Conservation (phyloP, 1,140 invertebrate genomes). For the Mamestra configurata region DNA sequence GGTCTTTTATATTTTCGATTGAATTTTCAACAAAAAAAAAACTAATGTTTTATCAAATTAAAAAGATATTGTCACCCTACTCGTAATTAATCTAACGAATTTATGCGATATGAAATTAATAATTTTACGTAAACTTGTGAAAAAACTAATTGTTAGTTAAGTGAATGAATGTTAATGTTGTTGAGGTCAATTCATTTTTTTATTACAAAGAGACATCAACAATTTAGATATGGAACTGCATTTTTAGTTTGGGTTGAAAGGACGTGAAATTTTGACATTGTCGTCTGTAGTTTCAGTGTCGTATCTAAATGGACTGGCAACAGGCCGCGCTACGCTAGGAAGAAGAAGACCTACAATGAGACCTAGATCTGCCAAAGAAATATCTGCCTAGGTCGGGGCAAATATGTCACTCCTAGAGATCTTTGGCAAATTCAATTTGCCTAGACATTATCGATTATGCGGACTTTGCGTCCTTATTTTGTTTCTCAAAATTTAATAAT, state of each 20-base stretch:
- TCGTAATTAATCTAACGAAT: slow-evolving; percentile 46
- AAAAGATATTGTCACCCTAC: slow-evolving; percentile 39
- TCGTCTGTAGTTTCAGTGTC: slow-evolving; percentile 24
- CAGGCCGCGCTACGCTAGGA: slow-evolving; percentile 5
- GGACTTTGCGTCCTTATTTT: not conserved
- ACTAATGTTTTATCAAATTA: slow-evolving; percentile 13
- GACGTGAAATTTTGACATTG: not conserved
- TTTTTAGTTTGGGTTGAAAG: not conserved
- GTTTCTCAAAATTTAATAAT: not conserved
- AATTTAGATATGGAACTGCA: not conserved
- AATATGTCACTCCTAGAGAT: not conserved
- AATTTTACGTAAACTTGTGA: slow-evolving; percentile 25
- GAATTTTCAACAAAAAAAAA: slow-evolving; percentile 54
- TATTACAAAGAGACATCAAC: not conserved
- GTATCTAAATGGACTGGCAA: slow-evolving; percentile 21
- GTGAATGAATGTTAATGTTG: slow-evolving; percentile 22
- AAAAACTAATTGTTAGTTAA: not conserved
- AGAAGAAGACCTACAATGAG: not conserved
- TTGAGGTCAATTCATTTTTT: not conserved
- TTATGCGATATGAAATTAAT: slow-evolving; percentile 30
- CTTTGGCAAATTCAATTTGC: not conserved
- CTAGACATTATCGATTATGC: too few relatives aligned
- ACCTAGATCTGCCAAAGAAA: not conserved
- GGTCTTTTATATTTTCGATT: slow-evolving; percentile 96
- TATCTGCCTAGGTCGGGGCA: not conserved